A percentile compares a stretch with the other conserved stretches of the same genome.
Evolutionary conservation across 2,888 invertebrate genomes (phyloP).

Genomic region (Leucoptera coffeella): DNA sequence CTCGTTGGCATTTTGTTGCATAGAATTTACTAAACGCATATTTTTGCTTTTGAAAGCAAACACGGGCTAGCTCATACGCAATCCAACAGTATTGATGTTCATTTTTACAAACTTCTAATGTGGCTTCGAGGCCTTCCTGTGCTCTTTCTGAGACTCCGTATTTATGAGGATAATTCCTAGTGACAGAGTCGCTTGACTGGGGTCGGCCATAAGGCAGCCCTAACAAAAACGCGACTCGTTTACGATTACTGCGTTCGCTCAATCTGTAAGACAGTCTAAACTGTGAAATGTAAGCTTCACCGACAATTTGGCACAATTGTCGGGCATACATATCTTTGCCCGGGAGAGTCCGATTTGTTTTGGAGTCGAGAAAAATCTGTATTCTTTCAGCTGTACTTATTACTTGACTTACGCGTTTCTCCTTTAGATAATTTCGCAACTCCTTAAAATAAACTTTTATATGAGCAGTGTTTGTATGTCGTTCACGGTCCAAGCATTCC

Average conservation of each 20-base stretch:
- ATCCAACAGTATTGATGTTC: constrained; percentile 41
- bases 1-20: constrained; percentile 34
- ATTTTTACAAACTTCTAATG: constrained; percentile 40
- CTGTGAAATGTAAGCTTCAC: constrained; percentile 32
- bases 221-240: constrained; percentile 40
- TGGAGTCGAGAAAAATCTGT: constrained; percentile 33
- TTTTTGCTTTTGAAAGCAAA: constrained; percentile 33
- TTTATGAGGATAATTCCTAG: constrained; percentile 37
- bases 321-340: constrained; percentile 35
- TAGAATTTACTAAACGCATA: constrained; percentile 39
- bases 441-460: too few relatives aligned
- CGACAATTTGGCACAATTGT: constrained; percentile 31
- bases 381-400: constrained; percentile 35
- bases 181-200: constrained; percentile 38
- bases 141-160: constrained; percentile 32
- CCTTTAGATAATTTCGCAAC: too few relatives aligned
- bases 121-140: constrained; percentile 20
- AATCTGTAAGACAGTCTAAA: constrained; percentile 35
- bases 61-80: constrained; percentile 32
- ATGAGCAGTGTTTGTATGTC: constrained; percentile 27
- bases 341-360: constrained; percentile 30
- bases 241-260: constrained; percentile 35
- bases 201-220: constrained; percentile 33
- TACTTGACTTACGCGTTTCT: constrained; percentile 28
- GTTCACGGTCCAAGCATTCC: constrained; percentile 21